These are phyloP conservation scores for Cyprinodon tularosa DNA, from an alignment of 2,113 vertebrate species.

Conservation along the genomic window DNA sequence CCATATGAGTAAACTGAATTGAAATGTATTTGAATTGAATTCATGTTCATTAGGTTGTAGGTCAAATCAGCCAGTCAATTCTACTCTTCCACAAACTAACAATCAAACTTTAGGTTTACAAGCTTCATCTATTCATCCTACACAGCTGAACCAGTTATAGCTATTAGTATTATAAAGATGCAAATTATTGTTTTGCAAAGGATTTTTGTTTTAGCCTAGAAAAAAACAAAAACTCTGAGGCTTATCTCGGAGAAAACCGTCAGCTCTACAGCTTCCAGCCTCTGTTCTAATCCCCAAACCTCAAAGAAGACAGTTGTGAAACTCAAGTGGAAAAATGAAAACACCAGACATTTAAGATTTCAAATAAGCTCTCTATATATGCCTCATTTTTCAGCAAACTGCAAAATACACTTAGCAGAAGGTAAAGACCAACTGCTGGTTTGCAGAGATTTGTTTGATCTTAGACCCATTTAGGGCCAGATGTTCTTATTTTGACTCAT, in stretches of 20 bases:
- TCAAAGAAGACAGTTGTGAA: constrained; percentile 1
- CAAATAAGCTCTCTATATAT: neutral
- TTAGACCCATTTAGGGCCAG: neutral
- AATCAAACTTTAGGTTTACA: neutral
- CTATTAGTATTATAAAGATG: no score
- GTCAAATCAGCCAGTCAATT: neutral
- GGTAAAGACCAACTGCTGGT: neutral
- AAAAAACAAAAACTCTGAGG: neutral
- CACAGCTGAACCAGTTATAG: neutral
- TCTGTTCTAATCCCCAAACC: constrained; percentile 15
- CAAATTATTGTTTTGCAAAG: no score
- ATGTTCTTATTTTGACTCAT: neutral
- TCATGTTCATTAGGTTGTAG: no score
- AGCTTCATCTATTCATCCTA: neutral
- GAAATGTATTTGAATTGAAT: no score
- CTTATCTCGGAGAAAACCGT: constrained; percentile 22
- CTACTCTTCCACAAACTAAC: neutral
- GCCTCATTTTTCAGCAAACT: neutral
- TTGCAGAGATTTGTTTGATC: no score
- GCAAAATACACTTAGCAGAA: neutral
- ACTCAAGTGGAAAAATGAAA: neutral
- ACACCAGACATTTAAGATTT: neutral
- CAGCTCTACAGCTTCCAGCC: neutral
- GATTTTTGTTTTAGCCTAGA: no score
- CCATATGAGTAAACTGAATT: no score